Conservation (phyloP, 2,113 vertebrate species). For the Channa maculata region DNA sequence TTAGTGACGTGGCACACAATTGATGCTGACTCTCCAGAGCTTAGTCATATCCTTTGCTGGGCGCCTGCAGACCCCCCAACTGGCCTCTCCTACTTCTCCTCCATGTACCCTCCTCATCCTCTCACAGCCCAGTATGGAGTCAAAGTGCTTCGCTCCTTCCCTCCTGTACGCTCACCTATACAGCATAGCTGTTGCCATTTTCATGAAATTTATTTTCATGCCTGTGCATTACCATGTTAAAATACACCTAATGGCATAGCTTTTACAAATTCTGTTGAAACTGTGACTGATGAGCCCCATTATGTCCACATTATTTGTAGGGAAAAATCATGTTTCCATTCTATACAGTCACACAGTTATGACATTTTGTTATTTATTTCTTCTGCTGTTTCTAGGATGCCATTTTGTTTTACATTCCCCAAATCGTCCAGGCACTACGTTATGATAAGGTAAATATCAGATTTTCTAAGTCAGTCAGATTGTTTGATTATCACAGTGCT, state of each 20-base stretch:
- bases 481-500: background rate
- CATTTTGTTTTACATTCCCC: slow-evolving; percentile 98
- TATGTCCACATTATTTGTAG: background rate
- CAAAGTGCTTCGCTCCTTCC: slow-evolving; percentile 96
- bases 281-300: background rate
- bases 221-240: too few relatives aligned
- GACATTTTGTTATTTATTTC: background rate
- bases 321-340: background rate
- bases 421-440: slow-evolving; percentile 96
- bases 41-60: slow-evolving; percentile 96
- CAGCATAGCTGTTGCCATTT: background rate
- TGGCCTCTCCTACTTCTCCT: slow-evolving; percentile 97
- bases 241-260: too few relatives aligned
- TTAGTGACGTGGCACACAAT: slow-evolving; percentile 98
- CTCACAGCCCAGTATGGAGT: slow-evolving; percentile 97
- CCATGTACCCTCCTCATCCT: slow-evolving; percentile 96
- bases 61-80: slow-evolving; percentile 95
- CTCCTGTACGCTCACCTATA: slow-evolving; percentile 84
- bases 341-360: background rate
- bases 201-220: background rate
- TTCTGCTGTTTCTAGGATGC: slow-evolving; percentile 86
- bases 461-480: background rate
- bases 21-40: slow-evolving; percentile 95
- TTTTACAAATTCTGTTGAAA: background rate
- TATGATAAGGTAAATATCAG: slow-evolving; percentile 91